phyloP scores from a whole-genome alignment of 1,140 invertebrate species.

The Steinernema feltiae region DNA sequence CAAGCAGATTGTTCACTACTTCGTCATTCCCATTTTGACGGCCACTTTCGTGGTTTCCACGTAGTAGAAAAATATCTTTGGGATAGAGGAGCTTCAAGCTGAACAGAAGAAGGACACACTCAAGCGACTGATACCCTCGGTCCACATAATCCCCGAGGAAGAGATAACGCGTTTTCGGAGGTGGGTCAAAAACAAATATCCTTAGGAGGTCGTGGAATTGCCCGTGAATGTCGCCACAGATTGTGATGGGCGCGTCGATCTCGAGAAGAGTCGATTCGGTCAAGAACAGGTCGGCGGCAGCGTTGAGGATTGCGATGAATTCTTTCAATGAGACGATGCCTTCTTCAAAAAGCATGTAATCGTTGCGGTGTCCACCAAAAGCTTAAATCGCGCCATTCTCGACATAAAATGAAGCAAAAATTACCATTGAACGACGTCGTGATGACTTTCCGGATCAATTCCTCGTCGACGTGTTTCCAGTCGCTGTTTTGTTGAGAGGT shows the following conservation, averaged over 20 bases:
- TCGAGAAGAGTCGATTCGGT: slow-evolving; percentile 6
- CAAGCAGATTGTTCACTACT: too few species aligned
- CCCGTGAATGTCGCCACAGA: slow-evolving; percentile 18
- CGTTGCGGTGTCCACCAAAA: too few species aligned
- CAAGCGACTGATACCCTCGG: slow-evolving; percentile 23
- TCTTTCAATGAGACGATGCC: neutral
- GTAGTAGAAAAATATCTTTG: slow-evolving; percentile 23
- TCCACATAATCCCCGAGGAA: slow-evolving; percentile 31
- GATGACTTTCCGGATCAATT: neutral
- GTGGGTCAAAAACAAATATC: neutral
- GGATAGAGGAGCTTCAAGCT: slow-evolving; percentile 23
- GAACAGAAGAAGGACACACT: slow-evolving; percentile 22
- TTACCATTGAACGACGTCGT: neutral
- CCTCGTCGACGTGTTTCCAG: neutral
- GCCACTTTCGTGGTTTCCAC: slow-evolving; percentile 32
- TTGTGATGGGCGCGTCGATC: neutral
- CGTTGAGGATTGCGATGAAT: neutral
- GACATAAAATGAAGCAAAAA: too few species aligned
- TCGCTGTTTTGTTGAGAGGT: too few species aligned
- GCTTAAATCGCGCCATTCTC: neutral
- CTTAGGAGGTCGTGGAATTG: neutral
- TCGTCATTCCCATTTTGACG: too few species aligned
- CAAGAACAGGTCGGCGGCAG: neutral
- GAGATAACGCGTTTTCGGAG: neutral
- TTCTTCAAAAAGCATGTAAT: neutral